Evolutionary conservation across 2,888 invertebrate genomes (phyloP).

Genomic region (Ennomos erosarius): DNA sequence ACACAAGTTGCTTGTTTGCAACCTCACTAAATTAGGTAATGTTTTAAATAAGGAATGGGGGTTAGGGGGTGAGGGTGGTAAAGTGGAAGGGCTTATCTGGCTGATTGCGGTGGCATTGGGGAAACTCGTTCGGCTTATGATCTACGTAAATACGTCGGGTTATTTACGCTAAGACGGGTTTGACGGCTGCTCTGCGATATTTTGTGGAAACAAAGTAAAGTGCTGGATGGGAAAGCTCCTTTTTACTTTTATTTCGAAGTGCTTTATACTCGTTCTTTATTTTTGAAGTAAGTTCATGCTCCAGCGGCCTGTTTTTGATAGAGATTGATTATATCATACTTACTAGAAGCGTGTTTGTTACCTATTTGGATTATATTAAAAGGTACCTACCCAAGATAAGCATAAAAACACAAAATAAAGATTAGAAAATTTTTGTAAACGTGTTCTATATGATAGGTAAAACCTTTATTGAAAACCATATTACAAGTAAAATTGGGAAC

Average conservation of each 20-base stretch:
- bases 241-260: slow-evolving; percentile 12
- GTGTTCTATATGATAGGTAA: no score
- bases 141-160: slow-evolving; percentile 31
- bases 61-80: slow-evolving; percentile 48
- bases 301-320: neutral
- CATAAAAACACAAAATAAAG: no score
- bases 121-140: slow-evolving; percentile 35
- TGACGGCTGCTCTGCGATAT: slow-evolving; percentile 20
- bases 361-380: no score
- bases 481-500: no score
- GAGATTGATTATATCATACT: no score
- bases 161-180: slow-evolving; percentile 28
- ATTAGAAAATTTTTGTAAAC: no score
- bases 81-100: slow-evolving; percentile 61
- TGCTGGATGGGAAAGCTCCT: neutral
- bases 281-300: neutral
- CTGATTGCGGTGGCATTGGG: slow-evolving; percentile 58
- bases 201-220: slow-evolving; percentile 18
- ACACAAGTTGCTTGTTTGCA: slow-evolving; percentile 21
- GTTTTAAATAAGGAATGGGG: slow-evolving; percentile 55
- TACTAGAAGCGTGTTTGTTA: no score
- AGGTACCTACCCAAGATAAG: no score
- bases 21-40: slow-evolving; percentile 49
- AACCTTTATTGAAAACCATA: no score
- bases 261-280: neutral